Conservation (phyloP, 1,140 invertebrate genomes). For the Solenopsis fugax region DNA sequence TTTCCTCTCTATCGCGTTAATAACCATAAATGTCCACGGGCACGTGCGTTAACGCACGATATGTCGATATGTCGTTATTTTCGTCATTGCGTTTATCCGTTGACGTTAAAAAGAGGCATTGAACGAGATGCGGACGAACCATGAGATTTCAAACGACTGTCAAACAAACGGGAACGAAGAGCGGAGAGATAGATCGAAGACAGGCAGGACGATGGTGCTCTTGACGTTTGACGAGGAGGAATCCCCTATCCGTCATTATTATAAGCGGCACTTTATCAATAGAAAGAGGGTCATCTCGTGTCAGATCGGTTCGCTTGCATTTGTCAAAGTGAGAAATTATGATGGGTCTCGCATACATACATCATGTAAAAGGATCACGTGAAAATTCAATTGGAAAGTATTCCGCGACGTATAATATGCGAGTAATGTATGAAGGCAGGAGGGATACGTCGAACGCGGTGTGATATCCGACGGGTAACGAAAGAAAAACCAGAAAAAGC, state of each 20-base stretch:
- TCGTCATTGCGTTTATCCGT: constrained; percentile 33
- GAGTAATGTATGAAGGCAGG: constrained; percentile 1
- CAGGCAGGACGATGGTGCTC: constrained; percentile 62
- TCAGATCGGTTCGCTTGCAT: constrained; percentile 68
- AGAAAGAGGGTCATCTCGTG: constrained; percentile 57
- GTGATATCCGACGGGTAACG: not conserved
- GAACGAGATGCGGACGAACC: constrained; percentile 16
- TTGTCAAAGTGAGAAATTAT: constrained; percentile 70
- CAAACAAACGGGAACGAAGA: constrained; percentile 56
- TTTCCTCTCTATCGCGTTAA: constrained; percentile 26
- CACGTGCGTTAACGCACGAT: not conserved
- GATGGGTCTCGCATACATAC: constrained; percentile 55
- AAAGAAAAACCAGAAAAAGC: constrained; percentile 10
- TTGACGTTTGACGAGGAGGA: constrained; percentile 62
- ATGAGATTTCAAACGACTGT: constrained; percentile 55
- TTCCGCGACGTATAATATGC: constrained; percentile 32
- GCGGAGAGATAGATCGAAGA: constrained; percentile 59
- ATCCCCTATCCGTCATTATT: constrained; percentile 65
- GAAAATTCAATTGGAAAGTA: constrained; percentile 70
- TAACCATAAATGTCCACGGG: constrained; percentile 23
- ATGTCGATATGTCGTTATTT: constrained; percentile 29
- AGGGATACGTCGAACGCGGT: constrained; percentile 10
- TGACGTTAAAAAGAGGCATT: constrained; percentile 50
- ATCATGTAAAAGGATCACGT: constrained; percentile 54
- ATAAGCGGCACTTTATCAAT: constrained; percentile 68